Evolutionary conservation across 2,797 vertebrate genomes (phyloP), one percentile per base, ranked within the genome.

Genomic region (Tympanoctomys barrerae): DNA sequence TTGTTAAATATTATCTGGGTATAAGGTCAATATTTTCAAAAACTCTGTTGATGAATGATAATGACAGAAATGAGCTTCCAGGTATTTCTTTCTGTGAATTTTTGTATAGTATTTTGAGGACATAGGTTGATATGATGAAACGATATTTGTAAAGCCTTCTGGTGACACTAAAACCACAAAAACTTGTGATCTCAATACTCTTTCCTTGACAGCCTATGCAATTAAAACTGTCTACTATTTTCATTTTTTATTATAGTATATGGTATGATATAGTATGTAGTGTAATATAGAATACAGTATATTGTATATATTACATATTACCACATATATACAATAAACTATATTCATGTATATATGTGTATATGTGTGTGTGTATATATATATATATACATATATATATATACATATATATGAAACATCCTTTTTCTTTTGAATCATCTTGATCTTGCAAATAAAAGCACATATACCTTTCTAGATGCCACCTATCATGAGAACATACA

Each of bases 41-140:
- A 52, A 22, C 11, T 26, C 28, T 42, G 7, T 7, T 2, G 79
- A 73, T 4, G 57, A 94, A 91, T 87, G 19, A 87, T 64, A 91
- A 84, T 3, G 21, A 78, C 2, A 12, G 4, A 62, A 57, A 7
- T 73, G 8, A 1, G 39, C 42, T 71, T 92, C 1, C 1, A 31
- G 42, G 57, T 86, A 68, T 73, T 79, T 66, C 31, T 83, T 85
- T 12, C 78, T 90, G 3, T 68, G 7, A 24, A 70, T 91, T 94
- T 88, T 73, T 81, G 82, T 21, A 73, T 64, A 57, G 90, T 77
- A 84, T 91, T 71, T 96, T 91, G 33, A 84, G n/a, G 91, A 62
- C n/a, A 87, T 61, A 89, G 14, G 21, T 96, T 24, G 5, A 57
- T 77, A 83, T 71, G 46, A 42, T 77, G 26, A 85, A 46, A 82